Evolutionary conservation across 2,888 invertebrate genomes (phyloP).

Genomic region (Pseudococcus jackbeardsleyi): DNA sequence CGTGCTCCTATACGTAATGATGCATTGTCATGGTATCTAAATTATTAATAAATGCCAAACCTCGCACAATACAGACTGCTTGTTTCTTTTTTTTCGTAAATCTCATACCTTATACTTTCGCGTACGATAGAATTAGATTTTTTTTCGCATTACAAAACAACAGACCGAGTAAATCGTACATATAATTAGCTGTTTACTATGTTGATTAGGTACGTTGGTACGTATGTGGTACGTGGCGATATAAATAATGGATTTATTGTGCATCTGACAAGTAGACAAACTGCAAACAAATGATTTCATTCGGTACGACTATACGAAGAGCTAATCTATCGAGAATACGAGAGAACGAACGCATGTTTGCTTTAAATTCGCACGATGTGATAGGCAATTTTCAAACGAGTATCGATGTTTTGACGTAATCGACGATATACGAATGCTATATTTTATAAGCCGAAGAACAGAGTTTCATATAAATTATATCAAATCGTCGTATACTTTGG

Average conservation of each 20-base stretch:
- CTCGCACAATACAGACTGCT: background rate
- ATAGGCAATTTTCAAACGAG: constrained; percentile 27
- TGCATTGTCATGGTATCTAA: constrained; percentile 23
- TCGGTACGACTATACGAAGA: background rate
- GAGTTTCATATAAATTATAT: background rate
- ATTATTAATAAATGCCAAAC: constrained; percentile 32
- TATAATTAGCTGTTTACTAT: constrained; percentile 4
- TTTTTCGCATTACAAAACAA: background rate
- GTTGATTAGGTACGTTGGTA: background rate
- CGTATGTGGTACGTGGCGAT: background rate
- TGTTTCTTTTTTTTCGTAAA: background rate
- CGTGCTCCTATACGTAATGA: background rate
- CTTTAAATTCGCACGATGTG: background rate
- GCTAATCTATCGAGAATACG: background rate
- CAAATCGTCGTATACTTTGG: background rate
- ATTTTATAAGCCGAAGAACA: background rate
- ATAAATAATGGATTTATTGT: constrained; percentile 21
- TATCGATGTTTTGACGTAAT: constrained; percentile 24
- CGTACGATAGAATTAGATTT: background rate
- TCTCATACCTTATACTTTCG: background rate
- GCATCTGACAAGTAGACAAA: constrained; percentile 16
- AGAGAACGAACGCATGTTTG: background rate
- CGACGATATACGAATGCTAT: background rate
- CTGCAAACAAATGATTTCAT: constrained; percentile 12
- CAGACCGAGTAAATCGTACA: background rate